These are phyloP conservation scores for Cotesia chilonis DNA, from an alignment of 1,140 invertebrate species.

Conservation along the genomic window DNA sequence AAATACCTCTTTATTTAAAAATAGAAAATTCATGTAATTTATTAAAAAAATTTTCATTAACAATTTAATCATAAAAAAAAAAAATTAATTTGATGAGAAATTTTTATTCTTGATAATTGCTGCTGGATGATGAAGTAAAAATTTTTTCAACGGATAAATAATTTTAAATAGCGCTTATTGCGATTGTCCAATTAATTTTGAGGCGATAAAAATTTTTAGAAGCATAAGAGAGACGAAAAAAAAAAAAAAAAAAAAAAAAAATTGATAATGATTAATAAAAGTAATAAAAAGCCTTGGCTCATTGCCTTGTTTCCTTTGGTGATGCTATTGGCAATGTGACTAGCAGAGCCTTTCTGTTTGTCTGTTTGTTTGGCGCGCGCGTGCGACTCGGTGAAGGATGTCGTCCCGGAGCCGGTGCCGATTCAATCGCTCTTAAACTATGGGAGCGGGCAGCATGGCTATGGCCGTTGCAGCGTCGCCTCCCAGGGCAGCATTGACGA, in stretches of 20 bases:
- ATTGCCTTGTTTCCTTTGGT: slow-evolving; percentile 42
- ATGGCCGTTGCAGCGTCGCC: slow-evolving; percentile 61
- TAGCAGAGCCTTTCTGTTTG: slow-evolving; percentile 63
- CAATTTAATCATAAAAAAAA: too few species aligned
- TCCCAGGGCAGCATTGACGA: slow-evolving; percentile 64
- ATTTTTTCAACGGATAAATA: too few species aligned
- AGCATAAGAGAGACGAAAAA: not conserved
- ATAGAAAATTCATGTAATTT: too few species aligned
- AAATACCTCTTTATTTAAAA: too few species aligned
- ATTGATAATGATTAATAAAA: not conserved
- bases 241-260: not conserved
- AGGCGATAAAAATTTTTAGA: slow-evolving; percentile 15
- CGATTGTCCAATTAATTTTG: slow-evolving; percentile 9
- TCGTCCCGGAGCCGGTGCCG: slow-evolving; percentile 47
- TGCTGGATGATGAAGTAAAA: too few species aligned
- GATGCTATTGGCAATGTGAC: slow-evolving; percentile 58
- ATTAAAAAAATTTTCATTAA: too few species aligned
- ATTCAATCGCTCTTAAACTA: slow-evolving; percentile 63
- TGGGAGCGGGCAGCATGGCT: slow-evolving; percentile 57
- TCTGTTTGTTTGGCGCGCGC: slow-evolving; percentile 62
- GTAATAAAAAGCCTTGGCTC: slow-evolving; percentile 22
- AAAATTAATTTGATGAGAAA: too few species aligned
- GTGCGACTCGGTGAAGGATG: slow-evolving; percentile 54
- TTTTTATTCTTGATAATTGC: too few species aligned
- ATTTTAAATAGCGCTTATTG: slow-evolving; percentile 4